phyloP scores from a whole-genome alignment of 2,113 vertebrate genomes.

The Nannobrachium achirus region DNA sequence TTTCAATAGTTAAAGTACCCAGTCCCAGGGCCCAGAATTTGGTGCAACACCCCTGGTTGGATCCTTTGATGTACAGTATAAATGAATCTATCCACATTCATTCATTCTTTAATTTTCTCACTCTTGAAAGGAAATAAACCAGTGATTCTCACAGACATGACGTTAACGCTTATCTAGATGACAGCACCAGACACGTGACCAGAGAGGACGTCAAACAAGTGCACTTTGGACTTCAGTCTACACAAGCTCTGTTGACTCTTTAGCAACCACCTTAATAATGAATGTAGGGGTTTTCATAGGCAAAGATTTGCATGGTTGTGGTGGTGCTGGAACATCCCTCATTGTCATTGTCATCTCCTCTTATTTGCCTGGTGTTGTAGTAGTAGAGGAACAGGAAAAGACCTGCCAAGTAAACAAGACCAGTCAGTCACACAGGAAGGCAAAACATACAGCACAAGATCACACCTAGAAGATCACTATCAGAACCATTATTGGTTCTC shows the following conservation, averaged over 20 bases:
- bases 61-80: no score
- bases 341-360: neutral
- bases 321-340: neutral
- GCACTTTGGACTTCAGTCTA: no score
- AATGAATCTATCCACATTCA: neutral
- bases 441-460: neutral
- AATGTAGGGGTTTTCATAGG: no score
- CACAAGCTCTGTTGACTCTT: no score
- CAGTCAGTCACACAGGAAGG: neutral
- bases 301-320: neutral
- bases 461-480: no score
- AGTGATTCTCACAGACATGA: conserved; percentile 3
- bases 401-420: conserved; percentile 54
- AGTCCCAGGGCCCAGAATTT: no score
- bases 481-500: no score
- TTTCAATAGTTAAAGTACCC: no score
- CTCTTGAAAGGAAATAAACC: neutral
- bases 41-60: no score
- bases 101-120: neutral
- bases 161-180: neutral
- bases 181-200: neutral
- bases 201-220: neutral
- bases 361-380: conserved; percentile 42
- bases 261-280: no score
- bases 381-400: conserved; percentile 80